Percentiles rank a stretch among this genome's conserved stretches.
Evolutionary conservation across 2,797 vertebrate genomes (phyloP).

Genomic region (Serranus cabrilla): DNA sequence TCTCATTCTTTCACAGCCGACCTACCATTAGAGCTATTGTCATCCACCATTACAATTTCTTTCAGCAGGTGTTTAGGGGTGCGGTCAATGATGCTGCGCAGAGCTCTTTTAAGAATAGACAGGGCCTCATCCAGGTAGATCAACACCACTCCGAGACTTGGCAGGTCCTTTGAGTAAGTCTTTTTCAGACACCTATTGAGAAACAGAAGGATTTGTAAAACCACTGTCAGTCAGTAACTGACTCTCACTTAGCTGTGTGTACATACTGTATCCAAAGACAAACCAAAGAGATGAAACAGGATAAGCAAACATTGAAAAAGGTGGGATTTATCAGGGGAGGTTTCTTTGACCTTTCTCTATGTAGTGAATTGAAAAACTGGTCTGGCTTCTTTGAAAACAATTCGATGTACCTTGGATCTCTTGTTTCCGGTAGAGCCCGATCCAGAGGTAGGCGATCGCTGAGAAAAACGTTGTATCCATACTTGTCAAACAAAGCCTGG

Average conservation of each 20-base stretch:
- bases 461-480: constrained; percentile 95
- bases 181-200: constrained; percentile 81
- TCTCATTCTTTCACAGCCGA: not conserved
- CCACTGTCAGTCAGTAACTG: no score
- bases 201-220: not conserved
- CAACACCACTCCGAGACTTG: constrained; percentile 82
- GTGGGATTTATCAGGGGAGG: not conserved
- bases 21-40: constrained; percentile 85
- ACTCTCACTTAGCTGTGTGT: no score
- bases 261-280: not conserved
- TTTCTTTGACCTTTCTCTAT: no score
- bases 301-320: not conserved
- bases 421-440: constrained; percentile 88
- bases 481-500: constrained; percentile 89
- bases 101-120: constrained; percentile 83
- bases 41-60: constrained; percentile 89
- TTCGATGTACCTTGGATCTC: constrained; percentile 66
- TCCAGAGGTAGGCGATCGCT: constrained; percentile 92
- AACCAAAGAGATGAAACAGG: not conserved
- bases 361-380: not conserved
- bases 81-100: constrained; percentile 82
- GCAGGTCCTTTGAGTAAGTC: constrained; percentile 83
- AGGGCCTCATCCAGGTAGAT: constrained; percentile 88
- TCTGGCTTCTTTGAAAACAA: rapidly evolving
- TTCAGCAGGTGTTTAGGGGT: constrained; percentile 82